A percentile compares a stretch with the other conserved stretches of the same genome.
Evolutionary conservation across 2,797 vertebrate genomes (phyloP).

Genomic region (Enteromius treurensis): DNA sequence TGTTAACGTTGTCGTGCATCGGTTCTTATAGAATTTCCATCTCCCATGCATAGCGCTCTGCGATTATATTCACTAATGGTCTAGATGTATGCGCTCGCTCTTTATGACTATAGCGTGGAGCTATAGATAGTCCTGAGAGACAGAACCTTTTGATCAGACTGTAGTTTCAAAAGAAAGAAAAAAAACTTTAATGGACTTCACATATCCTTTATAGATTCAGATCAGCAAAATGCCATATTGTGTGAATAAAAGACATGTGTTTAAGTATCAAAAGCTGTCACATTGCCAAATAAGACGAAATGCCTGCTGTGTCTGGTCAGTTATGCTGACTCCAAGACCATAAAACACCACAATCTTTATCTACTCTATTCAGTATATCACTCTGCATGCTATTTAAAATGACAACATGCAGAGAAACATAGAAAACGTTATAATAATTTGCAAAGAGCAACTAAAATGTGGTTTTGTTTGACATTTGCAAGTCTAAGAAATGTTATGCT

Average conservation of each 20-base stretch:
- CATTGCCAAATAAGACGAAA: constrained; percentile 23
- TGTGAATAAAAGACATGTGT: constrained; percentile 47
- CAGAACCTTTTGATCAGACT: constrained; percentile 43
- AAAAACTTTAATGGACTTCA: constrained; percentile 40
- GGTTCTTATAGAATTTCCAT: constrained; percentile 9
- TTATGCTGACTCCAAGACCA: constrained; percentile 12
- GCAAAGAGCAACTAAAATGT: neutral
- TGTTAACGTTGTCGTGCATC: neutral
- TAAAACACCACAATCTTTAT: constrained; percentile 13
- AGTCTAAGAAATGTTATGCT: neutral
- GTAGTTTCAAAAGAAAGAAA: constrained; percentile 44
- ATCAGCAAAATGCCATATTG: constrained; percentile 56
- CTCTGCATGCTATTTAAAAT: neutral
- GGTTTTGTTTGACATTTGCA: neutral
- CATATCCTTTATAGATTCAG: constrained; percentile 44
- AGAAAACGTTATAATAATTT: neutral
- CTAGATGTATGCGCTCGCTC: constrained; percentile 44
- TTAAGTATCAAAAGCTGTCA: constrained; percentile 30
- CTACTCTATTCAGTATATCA: neutral
- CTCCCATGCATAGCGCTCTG: constrained; percentile 16
- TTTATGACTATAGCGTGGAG: constrained; percentile 22
- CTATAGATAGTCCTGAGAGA: constrained; percentile 36
- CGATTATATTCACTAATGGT: constrained; percentile 40
- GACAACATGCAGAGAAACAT: neutral
- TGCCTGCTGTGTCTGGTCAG: constrained; percentile 34